These are phyloP conservation scores for Anisognathus igniventris DNA, from an alignment of 2,797 vertebrate genomes.

Conservation along the genomic window DNA sequence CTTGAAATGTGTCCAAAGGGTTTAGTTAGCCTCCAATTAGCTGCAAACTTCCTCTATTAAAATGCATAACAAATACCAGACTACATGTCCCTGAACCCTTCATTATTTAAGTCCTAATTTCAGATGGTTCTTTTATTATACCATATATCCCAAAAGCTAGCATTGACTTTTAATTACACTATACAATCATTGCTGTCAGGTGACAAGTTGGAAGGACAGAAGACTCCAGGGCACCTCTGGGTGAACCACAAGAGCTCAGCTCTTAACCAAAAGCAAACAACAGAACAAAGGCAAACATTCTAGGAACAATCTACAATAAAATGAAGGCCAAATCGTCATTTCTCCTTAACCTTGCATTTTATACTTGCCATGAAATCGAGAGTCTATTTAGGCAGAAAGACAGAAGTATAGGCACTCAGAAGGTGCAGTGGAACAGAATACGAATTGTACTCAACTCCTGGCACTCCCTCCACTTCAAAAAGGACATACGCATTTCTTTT, in stretches of 20 bases:
- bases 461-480: background rate
- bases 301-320: constrained; percentile 45
- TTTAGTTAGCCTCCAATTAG: constrained; percentile 87
- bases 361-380: background rate
- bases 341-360: constrained; percentile 46
- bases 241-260: constrained; percentile 35
- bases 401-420: background rate
- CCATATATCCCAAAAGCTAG: constrained; percentile 75
- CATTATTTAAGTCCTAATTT: constrained; percentile 84
- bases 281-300: constrained; percentile 64
- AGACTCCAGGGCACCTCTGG: constrained; percentile 38
- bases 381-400: background rate
- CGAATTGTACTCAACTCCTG: background rate
- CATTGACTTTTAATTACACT: constrained; percentile 82
- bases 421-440: background rate
- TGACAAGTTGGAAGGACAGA: constrained; percentile 72
- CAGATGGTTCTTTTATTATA: constrained; percentile 74
- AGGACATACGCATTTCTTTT: background rate
- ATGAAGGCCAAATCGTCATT: constrained; percentile 5
- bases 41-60: constrained; percentile 81
- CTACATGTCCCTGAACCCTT: constrained; percentile 77
- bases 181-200: constrained; percentile 51
- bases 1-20: constrained; percentile 75
- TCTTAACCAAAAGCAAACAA: constrained; percentile 68
- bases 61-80: constrained; percentile 76